Percentiles rank a stretch among this genome's conserved stretches.
Conservation (phyloP, 2,888 invertebrate genomes). For the Parnassius smintheus region DNA sequence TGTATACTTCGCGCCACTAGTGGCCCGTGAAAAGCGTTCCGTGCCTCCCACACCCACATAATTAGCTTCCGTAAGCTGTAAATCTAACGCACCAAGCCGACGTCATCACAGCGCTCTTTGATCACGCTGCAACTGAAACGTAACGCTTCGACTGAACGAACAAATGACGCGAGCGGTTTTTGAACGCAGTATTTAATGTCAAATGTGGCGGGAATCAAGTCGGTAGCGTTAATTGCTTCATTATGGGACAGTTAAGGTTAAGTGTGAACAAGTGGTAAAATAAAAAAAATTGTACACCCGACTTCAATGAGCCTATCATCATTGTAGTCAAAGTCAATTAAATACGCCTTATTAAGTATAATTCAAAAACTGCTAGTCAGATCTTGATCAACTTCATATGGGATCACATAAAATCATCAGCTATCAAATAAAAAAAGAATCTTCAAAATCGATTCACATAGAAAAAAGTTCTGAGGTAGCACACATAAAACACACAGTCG, state of each 20-base stretch:
- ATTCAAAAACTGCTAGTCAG: too few species aligned
- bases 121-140: conserved; percentile 67
- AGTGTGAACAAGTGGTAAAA: neutral
- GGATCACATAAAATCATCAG: too few species aligned
- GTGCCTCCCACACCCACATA: conserved; percentile 58
- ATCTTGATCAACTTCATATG: too few species aligned
- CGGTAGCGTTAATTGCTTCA: conserved; percentile 26
- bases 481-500: too few species aligned
- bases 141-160: conserved; percentile 53
- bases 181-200: conserved; percentile 70
- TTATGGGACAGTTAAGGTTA: conserved; percentile 17
- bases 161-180: conserved; percentile 53
- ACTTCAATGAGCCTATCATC: too few species aligned
- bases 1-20: conserved; percentile 44
- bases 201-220: conserved; percentile 43
- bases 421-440: too few species aligned
- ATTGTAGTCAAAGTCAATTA: too few species aligned
- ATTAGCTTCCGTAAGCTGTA: conserved; percentile 78
- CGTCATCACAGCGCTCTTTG: conserved; percentile 70
- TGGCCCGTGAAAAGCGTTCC: conserved; percentile 48
- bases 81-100: conserved; percentile 65
- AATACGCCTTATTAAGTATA: too few species aligned
- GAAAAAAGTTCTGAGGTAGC: too few species aligned
- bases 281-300: too few species aligned
- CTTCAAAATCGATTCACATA: too few species aligned